These are phyloP conservation scores for Drosophila suzukii DNA, from an alignment of 1,140 invertebrate genomes.

Conservation along the genomic window DNA sequence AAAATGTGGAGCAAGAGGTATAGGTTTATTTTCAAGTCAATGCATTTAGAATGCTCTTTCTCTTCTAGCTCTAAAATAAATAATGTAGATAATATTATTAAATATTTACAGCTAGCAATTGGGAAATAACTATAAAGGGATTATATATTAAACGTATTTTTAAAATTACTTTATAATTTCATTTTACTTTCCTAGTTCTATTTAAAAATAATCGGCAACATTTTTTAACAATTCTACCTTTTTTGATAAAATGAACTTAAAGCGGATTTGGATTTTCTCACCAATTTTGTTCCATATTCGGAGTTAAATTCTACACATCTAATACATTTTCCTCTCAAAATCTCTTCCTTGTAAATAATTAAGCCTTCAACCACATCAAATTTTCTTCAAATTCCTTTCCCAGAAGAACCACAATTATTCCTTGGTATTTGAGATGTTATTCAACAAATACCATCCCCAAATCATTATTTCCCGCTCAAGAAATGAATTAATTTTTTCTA, in stretches of 20 bases:
- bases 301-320: background rate
- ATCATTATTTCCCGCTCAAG: constrained; percentile 13
- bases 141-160: too few relatives aligned
- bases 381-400: background rate
- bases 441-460: constrained; percentile 7
- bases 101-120: too few relatives aligned
- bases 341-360: background rate
- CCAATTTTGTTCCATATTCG: background rate
- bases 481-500: constrained; percentile 17
- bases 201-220: too few relatives aligned
- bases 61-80: background rate
- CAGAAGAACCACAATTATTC: background rate
- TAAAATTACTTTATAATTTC: too few relatives aligned
- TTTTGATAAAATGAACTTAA: too few relatives aligned
- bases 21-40: too few relatives aligned
- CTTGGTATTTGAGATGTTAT: background rate
- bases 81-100: background rate
- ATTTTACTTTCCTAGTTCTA: too few relatives aligned
- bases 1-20: background rate
- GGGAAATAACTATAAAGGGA: too few relatives aligned
- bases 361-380: background rate
- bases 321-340: background rate
- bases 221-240: too few relatives aligned
- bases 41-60: constrained; percentile 11
- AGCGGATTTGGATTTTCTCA: too few relatives aligned